Evolutionary conservation across 1,140 invertebrate genomes (phyloP), one percentile per base, ranked within the genome.

Genomic region (Goniozus legneri): DNA sequence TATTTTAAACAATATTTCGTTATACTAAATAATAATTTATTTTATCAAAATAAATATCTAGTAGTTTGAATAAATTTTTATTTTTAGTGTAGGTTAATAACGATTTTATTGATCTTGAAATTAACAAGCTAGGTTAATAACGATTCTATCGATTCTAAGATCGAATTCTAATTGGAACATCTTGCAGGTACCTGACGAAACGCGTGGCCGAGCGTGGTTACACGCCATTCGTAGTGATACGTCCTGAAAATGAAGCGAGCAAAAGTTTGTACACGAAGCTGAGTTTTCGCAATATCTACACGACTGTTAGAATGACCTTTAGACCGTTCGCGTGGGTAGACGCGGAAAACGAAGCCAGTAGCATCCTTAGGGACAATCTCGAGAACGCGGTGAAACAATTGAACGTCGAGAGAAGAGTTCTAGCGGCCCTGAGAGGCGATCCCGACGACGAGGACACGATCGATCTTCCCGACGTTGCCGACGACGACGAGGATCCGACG

Each of bases 241-340:
- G 87, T 75, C 88, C 88, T 42, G 86, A 89, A 67, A 91, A 91
- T 67, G 85, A 89, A 69, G 87, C 88, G 32, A 90, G 88, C 52
- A 83, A 85, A 57, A 84, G 82, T 58, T 77, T 91, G 18, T 91
- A 90, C 69, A 82, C 78, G 34, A 90, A 90, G 65, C 79, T 91
- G 59, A 86, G 87, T 49, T 91, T 89, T 73, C 81, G 81, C 58
- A 87, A 82, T 69, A 79, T 83, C 58, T 90, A 87, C 62, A 80
- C 86, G 68, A 89, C 85, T 50, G 84, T 87, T 31, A 80, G 88
- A 42, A 86, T 86, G 62, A 84, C 85, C 39, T 80, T 90, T 64
- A 79, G 79, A 57, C 88, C 88, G 3, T 46, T 71, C 22, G 46
- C 50, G 27, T 71, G 62, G 61, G 50, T 58, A 13, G 62, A 65